phyloP scores from a whole-genome alignment of 2,113 vertebrate species.

The Zosterops borbonicus region DNA sequence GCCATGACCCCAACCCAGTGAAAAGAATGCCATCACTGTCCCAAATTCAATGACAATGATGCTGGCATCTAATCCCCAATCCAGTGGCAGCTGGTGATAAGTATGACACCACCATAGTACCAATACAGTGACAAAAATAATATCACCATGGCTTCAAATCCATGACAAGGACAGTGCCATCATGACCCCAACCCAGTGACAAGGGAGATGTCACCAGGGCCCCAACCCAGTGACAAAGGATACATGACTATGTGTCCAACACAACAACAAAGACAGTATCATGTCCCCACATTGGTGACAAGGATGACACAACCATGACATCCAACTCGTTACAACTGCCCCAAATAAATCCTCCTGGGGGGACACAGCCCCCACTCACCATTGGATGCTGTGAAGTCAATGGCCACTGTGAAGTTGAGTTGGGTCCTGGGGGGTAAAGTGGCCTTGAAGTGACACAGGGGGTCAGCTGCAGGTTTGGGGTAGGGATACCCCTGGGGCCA shows the following conservation, averaged over 20 bases:
- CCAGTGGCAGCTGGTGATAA: background rate
- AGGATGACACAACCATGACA: background rate
- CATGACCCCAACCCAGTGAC: background rate
- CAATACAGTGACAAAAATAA: background rate
- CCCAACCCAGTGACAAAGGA: background rate
- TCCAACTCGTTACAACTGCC: background rate
- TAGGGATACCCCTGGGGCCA: background rate
- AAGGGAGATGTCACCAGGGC: background rate
- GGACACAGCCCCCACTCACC: constrained; percentile 76
- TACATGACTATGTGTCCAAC: background rate
- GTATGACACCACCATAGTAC: background rate
- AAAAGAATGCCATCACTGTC: background rate
- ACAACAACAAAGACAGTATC: background rate
- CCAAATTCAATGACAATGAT: background rate
- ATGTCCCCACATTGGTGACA: background rate
- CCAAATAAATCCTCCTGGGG: background rate
- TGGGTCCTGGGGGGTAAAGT: constrained; percentile 79
- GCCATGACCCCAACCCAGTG: background rate
- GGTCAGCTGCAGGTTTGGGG: background rate
- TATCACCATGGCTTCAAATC: background rate
- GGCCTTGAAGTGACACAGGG: background rate
- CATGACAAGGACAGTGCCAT: background rate
- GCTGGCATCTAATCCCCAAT: background rate
- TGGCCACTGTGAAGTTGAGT: constrained; percentile 97
- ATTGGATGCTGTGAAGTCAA: constrained; percentile 95